A percentile compares a stretch with the other conserved stretches of the same genome.
phyloP scores from a whole-genome alignment of 1,140 invertebrate genomes.

The Brachionus asplanchnoidis region DNA sequence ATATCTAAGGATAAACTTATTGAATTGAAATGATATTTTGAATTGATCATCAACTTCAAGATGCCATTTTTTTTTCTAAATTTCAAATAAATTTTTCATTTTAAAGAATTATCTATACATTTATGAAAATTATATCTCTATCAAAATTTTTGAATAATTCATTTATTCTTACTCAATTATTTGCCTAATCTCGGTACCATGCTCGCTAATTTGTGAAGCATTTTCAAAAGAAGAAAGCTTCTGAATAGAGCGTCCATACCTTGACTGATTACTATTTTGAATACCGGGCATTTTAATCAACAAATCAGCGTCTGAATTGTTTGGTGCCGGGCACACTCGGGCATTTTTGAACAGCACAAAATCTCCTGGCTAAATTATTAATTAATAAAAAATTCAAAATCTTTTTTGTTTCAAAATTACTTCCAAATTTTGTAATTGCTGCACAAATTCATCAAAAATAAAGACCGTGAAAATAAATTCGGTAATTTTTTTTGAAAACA shows the following conservation, averaged over 20 bases:
- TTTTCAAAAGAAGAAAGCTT: background rate
- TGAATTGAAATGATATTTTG: no score
- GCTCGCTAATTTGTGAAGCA: background rate
- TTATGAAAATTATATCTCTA: no score
- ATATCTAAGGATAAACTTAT: no score
- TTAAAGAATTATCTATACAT: no score
- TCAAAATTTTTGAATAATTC: no score
- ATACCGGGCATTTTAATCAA: slow-evolving; percentile 5
- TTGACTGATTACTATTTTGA: slow-evolving; percentile 1
- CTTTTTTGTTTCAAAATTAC: background rate
- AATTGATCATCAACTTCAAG: no score
- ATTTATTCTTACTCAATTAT: background rate
- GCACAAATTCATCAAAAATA: slow-evolving; percentile 25
- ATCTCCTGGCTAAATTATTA: background rate
- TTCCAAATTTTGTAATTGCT: background rate
- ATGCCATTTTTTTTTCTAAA: no score
- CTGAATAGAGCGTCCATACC: background rate
- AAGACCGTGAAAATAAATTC: background rate
- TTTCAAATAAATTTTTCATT: no score
- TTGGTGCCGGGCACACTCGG: background rate
- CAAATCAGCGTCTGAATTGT: background rate
- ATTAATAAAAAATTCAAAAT: background rate
- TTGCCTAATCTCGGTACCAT: background rate
- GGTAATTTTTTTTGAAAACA: background rate
- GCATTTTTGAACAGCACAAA: slow-evolving; percentile 13